Evolutionary conservation across 1,140 invertebrate genomes (phyloP).

Genomic region (Callitettix versicolor): DNA sequence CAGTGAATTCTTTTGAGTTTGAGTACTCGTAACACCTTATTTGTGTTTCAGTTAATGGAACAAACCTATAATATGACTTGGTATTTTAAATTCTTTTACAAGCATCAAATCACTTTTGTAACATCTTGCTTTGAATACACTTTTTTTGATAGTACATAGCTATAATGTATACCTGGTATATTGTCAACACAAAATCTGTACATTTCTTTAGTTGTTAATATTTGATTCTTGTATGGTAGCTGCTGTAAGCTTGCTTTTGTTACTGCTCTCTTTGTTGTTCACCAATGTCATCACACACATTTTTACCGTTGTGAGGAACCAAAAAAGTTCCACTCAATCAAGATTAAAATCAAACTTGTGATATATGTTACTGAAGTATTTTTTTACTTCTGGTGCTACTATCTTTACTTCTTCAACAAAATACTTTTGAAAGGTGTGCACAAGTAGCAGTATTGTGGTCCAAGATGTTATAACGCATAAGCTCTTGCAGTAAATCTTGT

Average conservation of each 20-base stretch:
- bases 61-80: no score
- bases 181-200: no score
- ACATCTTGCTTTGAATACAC: no score
- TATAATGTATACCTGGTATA: no score
- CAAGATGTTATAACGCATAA: slow-evolving; percentile 19
- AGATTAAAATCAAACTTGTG: slow-evolving; percentile 23
- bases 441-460: slow-evolving; percentile 17
- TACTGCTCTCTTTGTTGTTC: slow-evolving; percentile 6
- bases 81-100: no score
- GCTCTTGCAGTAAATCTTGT: slow-evolving; percentile 2
- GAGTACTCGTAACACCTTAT: no score
- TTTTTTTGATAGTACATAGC: no score
- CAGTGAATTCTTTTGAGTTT: no score
- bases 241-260: not conserved
- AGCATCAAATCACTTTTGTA: no score
- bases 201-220: not conserved
- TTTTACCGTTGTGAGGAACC: slow-evolving; percentile 29
- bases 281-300: slow-evolving; percentile 26
- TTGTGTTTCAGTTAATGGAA: no score
- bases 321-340: slow-evolving; percentile 28
- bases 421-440: slow-evolving; percentile 16
- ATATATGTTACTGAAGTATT: slow-evolving; percentile 6
- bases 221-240: slow-evolving; percentile 1
- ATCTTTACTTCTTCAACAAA: slow-evolving; percentile 13
- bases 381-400: not conserved